Evolutionary conservation across 2,888 invertebrate species (phyloP), one percentile per base, ranked within the genome.

Genomic region (Eristalis pertinax): DNA sequence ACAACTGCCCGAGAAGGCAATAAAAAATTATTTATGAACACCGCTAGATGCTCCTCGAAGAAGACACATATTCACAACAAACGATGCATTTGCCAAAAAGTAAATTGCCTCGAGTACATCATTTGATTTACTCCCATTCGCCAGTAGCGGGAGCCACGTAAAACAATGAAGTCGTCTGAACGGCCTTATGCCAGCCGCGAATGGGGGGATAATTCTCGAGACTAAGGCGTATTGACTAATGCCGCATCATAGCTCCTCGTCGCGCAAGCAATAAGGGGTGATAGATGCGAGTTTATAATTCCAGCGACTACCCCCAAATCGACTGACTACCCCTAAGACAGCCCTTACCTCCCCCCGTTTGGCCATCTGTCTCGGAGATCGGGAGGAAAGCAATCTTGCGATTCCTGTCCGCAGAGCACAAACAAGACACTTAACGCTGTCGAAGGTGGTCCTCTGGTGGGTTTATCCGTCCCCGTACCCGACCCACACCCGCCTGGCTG

Each of bases 1-100:
- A 72, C 76, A 76, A 76, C 70, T 67, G 60, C 43, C 76, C 76
- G 73, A 65, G 63, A 58, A 22, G 84, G 87, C 68, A 84, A 87
- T 87, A 87, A 87, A 87, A 84, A 60, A 87, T 87, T 87, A 87
- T 87, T 87, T 87, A 87, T 87, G 75, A 87, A 73, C 76, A 84
- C 76, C 73, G 72, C 83, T 83, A 60, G 24, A 86, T 87, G 83
- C 83, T 43, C 75, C 85, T 43, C 62, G 69, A 77, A 50, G 67
- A 50, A 43, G 79, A 75, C 87, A 75, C 87, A 84, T 87, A 87
- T 84, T 87, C 79, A 72, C 24, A 76, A 79, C 67, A 84, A 79
- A 72, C 79, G 76, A 63, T 87, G 87, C 87, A 87, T 87, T 83
- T 87, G 86, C 87, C 84, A 87, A 87, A 84, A 87, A 87, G 87